Evolutionary conservation across 53 echinoderm and acorn worm genomes (phyloP), one percentile per base, ranked within the genome.

Genomic region (Hippasteria phrygiana): DNA sequence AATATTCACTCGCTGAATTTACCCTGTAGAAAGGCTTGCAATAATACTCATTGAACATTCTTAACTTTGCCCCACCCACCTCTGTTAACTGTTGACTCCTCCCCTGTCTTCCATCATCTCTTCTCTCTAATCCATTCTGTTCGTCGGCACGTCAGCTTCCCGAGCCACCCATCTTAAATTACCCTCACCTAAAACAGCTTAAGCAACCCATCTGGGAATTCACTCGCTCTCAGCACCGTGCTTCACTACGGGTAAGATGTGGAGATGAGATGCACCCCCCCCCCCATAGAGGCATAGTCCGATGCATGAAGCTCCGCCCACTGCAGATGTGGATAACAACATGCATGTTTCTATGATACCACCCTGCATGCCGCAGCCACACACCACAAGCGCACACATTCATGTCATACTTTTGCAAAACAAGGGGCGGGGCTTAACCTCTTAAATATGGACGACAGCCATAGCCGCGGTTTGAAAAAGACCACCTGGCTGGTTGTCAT

Each of bases 61-160:
- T 54, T 54, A 0, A 54, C 54, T 54, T 17, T 54, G 14, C 17
- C 54, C 14, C 17, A 18, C 54, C 54, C 18, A 16, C 54, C 18
- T 54, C 54, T 17, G 5, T 11, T 54, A 54, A 54, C 77, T 24
- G 54, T 32, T 77, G 4, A 66, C 45, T 4, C 18, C 45, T 55
- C 43, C 29, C 29, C 64, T 62, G 12, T 27, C 40, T 42, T 28
- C 51, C 76, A 20, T 81, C 66, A 33, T 77, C 20, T 59, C 38
- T 18, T 67, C 62, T 59, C 1, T 62, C 80, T 55, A 54, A 77
- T 55, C 55, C 53, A 54, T 35, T 55, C 40, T 41, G 17, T 40
- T 27, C 4, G n/a, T 83, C 47, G 67, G 33, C 70, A 40, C 28
- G 47, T 48, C 66, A 83, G 83, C 83, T 83, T 34, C 83, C 83